phyloP scores from a whole-genome alignment of 2,797 vertebrate genomes.

The Pygocentrus nattereri region DNA sequence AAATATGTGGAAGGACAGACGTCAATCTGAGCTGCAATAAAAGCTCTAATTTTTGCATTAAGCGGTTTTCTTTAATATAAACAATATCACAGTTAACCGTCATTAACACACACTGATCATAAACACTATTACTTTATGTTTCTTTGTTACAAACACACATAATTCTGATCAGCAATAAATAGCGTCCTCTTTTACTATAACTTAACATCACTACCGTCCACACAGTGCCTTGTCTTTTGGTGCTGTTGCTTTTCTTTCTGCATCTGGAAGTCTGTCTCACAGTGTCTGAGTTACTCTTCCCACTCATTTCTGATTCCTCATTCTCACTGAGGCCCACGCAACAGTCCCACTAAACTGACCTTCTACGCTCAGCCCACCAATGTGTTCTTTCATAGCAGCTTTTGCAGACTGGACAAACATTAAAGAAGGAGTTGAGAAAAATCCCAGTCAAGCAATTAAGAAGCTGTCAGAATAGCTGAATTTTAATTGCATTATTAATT shows the following conservation, averaged over 20 bases:
- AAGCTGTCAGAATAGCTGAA: too few species aligned
- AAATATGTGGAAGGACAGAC: background rate
- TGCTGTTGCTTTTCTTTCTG: background rate
- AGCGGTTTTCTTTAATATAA: slow-evolving; percentile 31
- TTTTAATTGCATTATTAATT: too few species aligned
- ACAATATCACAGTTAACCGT: background rate
- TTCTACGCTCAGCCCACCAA: background rate
- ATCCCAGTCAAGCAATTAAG: background rate
- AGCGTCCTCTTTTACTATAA: slow-evolving; percentile 20
- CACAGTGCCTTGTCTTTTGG: background rate
- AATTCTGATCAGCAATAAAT: slow-evolving; percentile 38
- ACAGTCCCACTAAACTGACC: background rate
- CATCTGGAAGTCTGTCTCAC: slow-evolving; percentile 1
- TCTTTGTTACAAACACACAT: slow-evolving; percentile 7
- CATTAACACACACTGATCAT: slow-evolving; percentile 6
- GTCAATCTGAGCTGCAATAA: slow-evolving; percentile 12
- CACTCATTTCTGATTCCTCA: background rate
- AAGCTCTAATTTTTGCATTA: slow-evolving; percentile 7
- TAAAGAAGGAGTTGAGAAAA: background rate
- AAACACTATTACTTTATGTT: background rate
- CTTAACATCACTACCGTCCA: background rate
- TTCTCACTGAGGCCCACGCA: background rate
- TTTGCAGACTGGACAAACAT: background rate
- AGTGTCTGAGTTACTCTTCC: slow-evolving; percentile 1
- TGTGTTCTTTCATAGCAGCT: background rate